These are phyloP conservation scores for Drosophila tsacasi DNA, from an alignment of 1,140 invertebrate species.

Conservation along the genomic window DNA sequence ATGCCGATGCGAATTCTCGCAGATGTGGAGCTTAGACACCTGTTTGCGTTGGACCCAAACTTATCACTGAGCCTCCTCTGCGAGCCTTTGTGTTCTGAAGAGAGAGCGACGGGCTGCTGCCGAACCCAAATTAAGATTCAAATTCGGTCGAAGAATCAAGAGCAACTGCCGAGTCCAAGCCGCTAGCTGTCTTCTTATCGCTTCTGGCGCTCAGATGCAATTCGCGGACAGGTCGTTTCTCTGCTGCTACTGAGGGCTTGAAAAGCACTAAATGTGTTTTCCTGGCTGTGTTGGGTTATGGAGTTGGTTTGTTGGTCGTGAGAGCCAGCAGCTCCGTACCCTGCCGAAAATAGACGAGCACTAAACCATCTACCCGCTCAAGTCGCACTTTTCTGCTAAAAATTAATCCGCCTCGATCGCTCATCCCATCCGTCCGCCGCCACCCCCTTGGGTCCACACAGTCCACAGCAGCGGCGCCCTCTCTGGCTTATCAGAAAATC, in stretches of 20 bases:
- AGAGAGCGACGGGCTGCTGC: constrained; percentile 14
- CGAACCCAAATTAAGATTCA: constrained; percentile 19
- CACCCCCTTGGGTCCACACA: constrained; percentile 54
- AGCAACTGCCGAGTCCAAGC: constrained; percentile 25
- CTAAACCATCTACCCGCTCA: constrained; percentile 60
- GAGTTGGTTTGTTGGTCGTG: constrained; percentile 49
- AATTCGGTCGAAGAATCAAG: constrained; percentile 18
- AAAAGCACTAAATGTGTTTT: constrained; percentile 36
- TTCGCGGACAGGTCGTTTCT: constrained; percentile 32
- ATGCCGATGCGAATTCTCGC: constrained; percentile 12
- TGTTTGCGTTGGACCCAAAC: constrained; percentile 14
- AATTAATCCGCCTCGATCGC: constrained; percentile 36
- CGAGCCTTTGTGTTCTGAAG: constrained; percentile 2
- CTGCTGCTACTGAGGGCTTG: constrained; percentile 2
- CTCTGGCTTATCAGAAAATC: constrained; percentile 68
- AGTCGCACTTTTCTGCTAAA: constrained; percentile 77
- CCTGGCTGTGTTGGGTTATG: constrained; percentile 20
- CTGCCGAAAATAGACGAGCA: constrained; percentile 78
- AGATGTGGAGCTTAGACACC: constrained; percentile 19
- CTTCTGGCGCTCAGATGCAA: constrained; percentile 29
- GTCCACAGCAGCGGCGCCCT: constrained; percentile 30
- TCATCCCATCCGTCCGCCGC: constrained; percentile 7
- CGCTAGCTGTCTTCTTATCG: constrained; percentile 28
- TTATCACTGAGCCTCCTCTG: constrained; percentile 17
- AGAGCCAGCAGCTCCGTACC: constrained; percentile 71